Evolutionary conservation across 2,888 invertebrate species (phyloP), one percentile per base, ranked within the genome.

Genomic region (Protophormia terraenovae): DNA sequence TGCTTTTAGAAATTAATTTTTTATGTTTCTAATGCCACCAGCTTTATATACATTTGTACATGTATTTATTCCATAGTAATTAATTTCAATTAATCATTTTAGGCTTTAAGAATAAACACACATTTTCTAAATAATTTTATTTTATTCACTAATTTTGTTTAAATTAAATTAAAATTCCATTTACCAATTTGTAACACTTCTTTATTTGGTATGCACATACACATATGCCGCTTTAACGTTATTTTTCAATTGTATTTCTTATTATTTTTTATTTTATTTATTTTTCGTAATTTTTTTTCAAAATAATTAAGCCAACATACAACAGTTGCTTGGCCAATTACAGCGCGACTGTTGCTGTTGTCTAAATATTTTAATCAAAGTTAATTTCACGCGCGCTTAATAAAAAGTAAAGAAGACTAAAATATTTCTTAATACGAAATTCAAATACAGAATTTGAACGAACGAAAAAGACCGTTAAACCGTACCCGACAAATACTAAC

Each of bases 401-500:
- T n/a, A n/a, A n/a, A n/a, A n/a, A n/a, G n/a, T n/a, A n/a, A n/a
- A n/a, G n/a, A n/a, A n/a, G n/a, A n/a, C n/a, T n/a, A n/a, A n/a
- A n/a, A n/a, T n/a, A n/a, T n/a, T n/a, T n/a, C n/a, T n/a, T n/a
- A n/a, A n/a, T n/a, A n/a, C n/a, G n/a, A 62, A 45, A 73, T 19
- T 45, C 64, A 6, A 64, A 0, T 45, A 32, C 3, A 16, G 35
- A 16, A 14, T 6, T 8, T 35, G 50, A 8, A 19, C 32, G 50
- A 27, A 47, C 66, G 35, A 47, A 47, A 55, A 16, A 75, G 66
- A 84, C 67, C 67, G 77, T 16, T 12, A 71, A 32, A 72, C 64
- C 84, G 69, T 66, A 53, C 85, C 64, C 82, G 73, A 75, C 69
- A 73, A 78, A 75, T 75, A 85, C 73, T 78, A 78, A 55, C 82